Evolutionary conservation across 2,113 vertebrate genomes (phyloP), one percentile per base, ranked within the genome.

Genomic region (Centropus bengalensis): DNA sequence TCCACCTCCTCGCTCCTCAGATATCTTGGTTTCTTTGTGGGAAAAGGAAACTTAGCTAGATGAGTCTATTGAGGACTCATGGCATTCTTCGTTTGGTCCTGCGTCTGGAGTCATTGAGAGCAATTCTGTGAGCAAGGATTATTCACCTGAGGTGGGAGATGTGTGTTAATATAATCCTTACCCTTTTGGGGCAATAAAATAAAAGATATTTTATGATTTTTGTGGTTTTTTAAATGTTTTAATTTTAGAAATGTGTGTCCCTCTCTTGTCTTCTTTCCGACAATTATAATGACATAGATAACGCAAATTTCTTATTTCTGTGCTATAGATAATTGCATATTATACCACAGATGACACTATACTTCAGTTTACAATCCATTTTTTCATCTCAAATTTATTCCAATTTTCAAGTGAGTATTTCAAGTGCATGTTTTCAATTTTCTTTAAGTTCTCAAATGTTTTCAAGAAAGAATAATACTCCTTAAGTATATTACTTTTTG

Each of bases 381-480:
- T 49, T 23, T 49, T 49, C 21, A 49, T 49, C 22, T 49, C 4
- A 49, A 49, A 49, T 49, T 49, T 49, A 49, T 49, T 49, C 23
- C 24, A 52, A 83, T 60, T 51, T 71, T 75, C 54, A 68, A 69
- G 75, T 18, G 68, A 75, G 2, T 7, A 58, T 94, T 77, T 58
- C 20, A 49, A 74, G 24, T 28, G 33, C 28, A 66, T 38, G 4
- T 62, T 86, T 66, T 30, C 23, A 51, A 38, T 67, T 81, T 89
- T 80, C 11, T 89, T 90, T 59, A 64, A 33, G 69, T 66, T 40
- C 20, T 75, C 67, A 36, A 45, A 82, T 24, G 16, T 55, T 78
- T 93, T 81, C 30, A 88, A 86, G 83, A 76, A 82, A 93, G 23
- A 88, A 63, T 80, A 88, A 70, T 86, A 94, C 63, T 78, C 18